A percentile compares a stretch with the other conserved stretches of the same genome.
Evolutionary conservation across 2,888 invertebrate species (phyloP).

Genomic region (Eucriotettix oculatus): DNA sequence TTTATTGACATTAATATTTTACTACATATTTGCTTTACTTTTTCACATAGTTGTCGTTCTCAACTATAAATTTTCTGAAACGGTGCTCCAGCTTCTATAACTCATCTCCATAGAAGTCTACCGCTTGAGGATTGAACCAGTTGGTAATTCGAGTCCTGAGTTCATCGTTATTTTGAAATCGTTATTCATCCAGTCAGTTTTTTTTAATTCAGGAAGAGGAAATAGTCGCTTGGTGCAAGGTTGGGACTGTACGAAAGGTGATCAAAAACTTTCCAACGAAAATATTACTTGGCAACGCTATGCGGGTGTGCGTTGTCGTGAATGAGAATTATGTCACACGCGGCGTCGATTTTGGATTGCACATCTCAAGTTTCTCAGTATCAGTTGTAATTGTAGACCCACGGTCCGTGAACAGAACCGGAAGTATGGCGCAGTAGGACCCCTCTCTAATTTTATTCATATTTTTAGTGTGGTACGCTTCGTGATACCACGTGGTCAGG

Average conservation of each 20-base stretch:
- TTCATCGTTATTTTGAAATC: conserved; percentile 1
- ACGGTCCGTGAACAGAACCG: not conserved
- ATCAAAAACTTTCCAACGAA: conserved; percentile 1
- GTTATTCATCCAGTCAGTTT: not conserved
- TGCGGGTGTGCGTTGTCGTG: not conserved
- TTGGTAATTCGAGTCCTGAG: not conserved
- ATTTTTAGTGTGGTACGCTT: no score
- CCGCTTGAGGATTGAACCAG: not conserved
- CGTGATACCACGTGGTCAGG: no score
- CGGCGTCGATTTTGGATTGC: not conserved
- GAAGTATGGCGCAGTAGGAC: not conserved
- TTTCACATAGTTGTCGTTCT: conserved; percentile 2
- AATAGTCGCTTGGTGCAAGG: conserved; percentile 4
- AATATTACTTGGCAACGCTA: conserved; percentile 1
- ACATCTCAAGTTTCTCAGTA: not conserved
- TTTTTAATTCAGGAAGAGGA: conserved; percentile 1
- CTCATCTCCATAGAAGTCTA: not conserved
- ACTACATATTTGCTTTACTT: conserved; percentile 4
- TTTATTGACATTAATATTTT: no score
- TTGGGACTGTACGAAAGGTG: conserved; percentile 2
- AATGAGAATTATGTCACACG: not conserved
- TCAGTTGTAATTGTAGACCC: not conserved
- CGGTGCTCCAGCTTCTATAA: conserved; percentile 1
- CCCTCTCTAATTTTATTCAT: no score
- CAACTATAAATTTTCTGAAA: conserved; percentile 1